Conservation (phyloP, 2,888 invertebrate genomes). For the Eristalis pertinax region DNA sequence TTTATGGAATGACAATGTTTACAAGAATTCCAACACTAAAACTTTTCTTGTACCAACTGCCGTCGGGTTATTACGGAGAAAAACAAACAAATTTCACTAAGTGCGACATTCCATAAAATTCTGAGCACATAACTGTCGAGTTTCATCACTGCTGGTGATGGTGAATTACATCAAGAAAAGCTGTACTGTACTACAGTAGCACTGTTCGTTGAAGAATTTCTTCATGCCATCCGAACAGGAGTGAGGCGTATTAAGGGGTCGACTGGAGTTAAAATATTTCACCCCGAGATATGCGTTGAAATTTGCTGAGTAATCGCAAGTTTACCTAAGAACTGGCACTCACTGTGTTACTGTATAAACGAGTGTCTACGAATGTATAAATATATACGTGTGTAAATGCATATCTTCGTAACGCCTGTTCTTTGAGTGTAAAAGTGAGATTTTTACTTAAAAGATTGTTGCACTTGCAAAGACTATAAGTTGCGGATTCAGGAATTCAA, state of each 20-base stretch:
- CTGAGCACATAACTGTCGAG: constrained; percentile 71
- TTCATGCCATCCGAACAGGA: neutral
- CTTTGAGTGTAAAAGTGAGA: constrained; percentile 44
- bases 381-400: neutral
- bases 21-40: constrained; percentile 72
- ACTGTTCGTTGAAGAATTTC: constrained; percentile 34
- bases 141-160: constrained; percentile 65
- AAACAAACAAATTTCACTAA: constrained; percentile 72
- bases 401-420: constrained; percentile 41
- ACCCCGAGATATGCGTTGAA: constrained; percentile 62
- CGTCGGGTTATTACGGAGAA: constrained; percentile 65
- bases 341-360: neutral
- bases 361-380: neutral
- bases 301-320: constrained; percentile 45
- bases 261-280: constrained; percentile 55
- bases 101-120: constrained; percentile 73
- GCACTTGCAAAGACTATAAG: constrained; percentile 53
- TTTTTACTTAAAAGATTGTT: constrained; percentile 62
- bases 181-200: constrained; percentile 20
- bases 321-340: constrained; percentile 41
- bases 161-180: constrained; percentile 56
- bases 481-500: constrained; percentile 34
- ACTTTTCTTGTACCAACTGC: constrained; percentile 67
- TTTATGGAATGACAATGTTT: constrained; percentile 70
- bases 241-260: constrained; percentile 38